A percentile compares a stretch with the other conserved stretches of the same genome.
Evolutionary conservation across 1,140 invertebrate genomes (phyloP).

Genomic region (Ips typographus): DNA sequence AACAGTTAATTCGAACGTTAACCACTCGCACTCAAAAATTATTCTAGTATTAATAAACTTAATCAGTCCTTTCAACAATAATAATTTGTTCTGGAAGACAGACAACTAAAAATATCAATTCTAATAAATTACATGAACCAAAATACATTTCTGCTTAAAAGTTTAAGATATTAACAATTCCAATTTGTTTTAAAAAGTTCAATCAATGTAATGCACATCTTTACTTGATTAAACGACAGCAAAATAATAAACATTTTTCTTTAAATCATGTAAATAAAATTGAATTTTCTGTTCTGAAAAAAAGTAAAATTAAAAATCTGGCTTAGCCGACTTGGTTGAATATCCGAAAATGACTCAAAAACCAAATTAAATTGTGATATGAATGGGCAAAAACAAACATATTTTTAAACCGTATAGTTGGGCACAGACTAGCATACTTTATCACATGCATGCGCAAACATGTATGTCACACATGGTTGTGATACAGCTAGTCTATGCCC

Average conservation of each 20-base stretch:
- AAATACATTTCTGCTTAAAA: neutral
- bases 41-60: constrained; percentile 18
- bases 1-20: neutral
- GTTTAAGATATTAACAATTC: neutral
- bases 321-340: no score
- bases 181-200: neutral
- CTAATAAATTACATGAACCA: constrained; percentile 3
- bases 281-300: no score
- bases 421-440: no score
- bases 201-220: no score
- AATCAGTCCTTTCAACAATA: constrained; percentile 17
- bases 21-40: constrained; percentile 6
- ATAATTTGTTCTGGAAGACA: constrained; percentile 15
- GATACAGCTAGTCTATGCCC: no score
- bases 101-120: constrained; percentile 8
- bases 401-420: no score
- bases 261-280: neutral
- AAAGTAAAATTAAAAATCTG: no score
- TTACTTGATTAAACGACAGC: neutral
- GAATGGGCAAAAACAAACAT: no score
- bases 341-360: no score
- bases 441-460: no score
- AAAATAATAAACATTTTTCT: neutral
- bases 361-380: no score
- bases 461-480: no score